These are phyloP conservation scores for human DNA, from an alignment of 2,113 vertebrate genomes.

Conservation along the genomic window GRCh38 chr4:155903001-155903500, in stretches of 20 bases:
- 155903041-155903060: background rate
- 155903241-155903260: background rate
- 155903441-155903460: constrained; percentile 12
- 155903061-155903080: background rate
- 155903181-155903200: background rate
- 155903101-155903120: background rate
- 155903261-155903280: background rate
- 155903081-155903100: background rate
- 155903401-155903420: background rate
- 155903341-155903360: background rate
- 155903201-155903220: background rate
- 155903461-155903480: background rate
- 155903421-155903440: background rate
- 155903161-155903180: background rate
- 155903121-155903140: background rate
- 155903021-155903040: too few species aligned
- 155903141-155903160: background rate
- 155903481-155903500: background rate
- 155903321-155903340: background rate
- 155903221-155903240: background rate
- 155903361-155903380: background rate
- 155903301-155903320: background rate
- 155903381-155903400: background rate
- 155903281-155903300: background rate
- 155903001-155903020: too few species aligned